Percentiles rank a stretch among this genome's conserved stretches.
phyloP scores from a whole-genome alignment of 1,140 invertebrate species.

The Callitettix versicolor region DNA sequence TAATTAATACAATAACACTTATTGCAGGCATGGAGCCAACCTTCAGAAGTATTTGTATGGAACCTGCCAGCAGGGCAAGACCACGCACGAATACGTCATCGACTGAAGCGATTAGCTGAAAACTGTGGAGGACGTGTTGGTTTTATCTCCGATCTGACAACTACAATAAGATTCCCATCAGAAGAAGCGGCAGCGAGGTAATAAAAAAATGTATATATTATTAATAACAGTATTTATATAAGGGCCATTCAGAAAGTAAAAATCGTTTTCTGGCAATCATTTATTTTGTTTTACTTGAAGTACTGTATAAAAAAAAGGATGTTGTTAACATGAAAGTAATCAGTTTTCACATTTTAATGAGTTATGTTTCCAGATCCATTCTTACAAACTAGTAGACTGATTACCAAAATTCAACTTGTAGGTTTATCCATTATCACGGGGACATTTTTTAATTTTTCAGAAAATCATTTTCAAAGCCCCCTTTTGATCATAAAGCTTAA shows the following conservation, averaged over 20 bases:
- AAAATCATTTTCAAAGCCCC: no score
- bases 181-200: slow-evolving; percentile 63
- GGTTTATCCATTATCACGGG: no score
- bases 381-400: no score
- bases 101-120: slow-evolving; percentile 57
- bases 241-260: no score
- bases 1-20: no score
- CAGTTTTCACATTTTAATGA: no score
- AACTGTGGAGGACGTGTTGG: slow-evolving; percentile 73
- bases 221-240: not conserved
- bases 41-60: slow-evolving; percentile 34
- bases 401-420: no score
- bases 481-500: no score
- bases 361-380: no score
- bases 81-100: slow-evolving; percentile 36
- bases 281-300: slow-evolving; percentile 6
- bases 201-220: slow-evolving; percentile 17
- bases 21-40: slow-evolving; percentile 23
- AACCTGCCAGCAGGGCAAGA: slow-evolving; percentile 38
- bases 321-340: no score
- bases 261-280: slow-evolving; percentile 11
- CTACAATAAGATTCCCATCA: slow-evolving; percentile 59
- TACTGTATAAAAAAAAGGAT: slow-evolving; percentile 1
- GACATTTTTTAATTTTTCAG: no score
- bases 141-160: slow-evolving; percentile 46